These are phyloP conservation scores for Chrosomus eos DNA, from an alignment of 2,797 vertebrate species.

Conservation along the genomic window DNA sequence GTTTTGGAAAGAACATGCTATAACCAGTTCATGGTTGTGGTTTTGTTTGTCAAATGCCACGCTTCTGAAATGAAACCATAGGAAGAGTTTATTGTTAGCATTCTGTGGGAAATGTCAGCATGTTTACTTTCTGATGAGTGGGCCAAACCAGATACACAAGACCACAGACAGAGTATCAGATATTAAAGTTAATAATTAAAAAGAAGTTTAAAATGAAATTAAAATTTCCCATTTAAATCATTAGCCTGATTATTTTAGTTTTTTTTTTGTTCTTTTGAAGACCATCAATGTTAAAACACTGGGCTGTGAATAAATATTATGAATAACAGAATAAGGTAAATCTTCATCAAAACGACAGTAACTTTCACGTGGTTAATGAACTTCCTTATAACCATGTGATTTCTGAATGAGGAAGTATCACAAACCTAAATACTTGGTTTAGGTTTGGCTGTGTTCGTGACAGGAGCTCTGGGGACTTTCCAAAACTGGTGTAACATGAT, in stretches of 20 bases:
- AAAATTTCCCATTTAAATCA: neutral
- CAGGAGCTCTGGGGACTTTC: neutral
- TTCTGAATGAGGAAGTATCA: neutral
- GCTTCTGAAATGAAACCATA: neutral
- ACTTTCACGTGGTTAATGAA: neutral
- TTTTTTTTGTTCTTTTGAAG: neutral
- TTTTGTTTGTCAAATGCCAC: neutral
- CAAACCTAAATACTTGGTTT: neutral
- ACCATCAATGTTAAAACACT: neutral
- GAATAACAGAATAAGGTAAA: neutral
- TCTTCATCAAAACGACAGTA: neutral
- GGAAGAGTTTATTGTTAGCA: neutral
- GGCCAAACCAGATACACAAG: neutral
- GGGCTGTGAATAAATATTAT: neutral
- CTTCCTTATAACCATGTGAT: neutral
- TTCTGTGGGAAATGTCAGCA: neutral
- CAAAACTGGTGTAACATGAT: neutral
- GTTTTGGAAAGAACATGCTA: neutral
- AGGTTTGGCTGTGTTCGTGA: neutral
- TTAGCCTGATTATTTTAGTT: neutral
- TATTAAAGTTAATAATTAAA: neutral
- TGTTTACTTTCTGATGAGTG: neutral
- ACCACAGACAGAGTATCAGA: neutral
- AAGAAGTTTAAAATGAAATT: neutral
- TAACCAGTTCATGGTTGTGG: neutral